Base-by-base conservation (phyloP, 2,888 invertebrate species). In the Pollenia labialis region DNA sequence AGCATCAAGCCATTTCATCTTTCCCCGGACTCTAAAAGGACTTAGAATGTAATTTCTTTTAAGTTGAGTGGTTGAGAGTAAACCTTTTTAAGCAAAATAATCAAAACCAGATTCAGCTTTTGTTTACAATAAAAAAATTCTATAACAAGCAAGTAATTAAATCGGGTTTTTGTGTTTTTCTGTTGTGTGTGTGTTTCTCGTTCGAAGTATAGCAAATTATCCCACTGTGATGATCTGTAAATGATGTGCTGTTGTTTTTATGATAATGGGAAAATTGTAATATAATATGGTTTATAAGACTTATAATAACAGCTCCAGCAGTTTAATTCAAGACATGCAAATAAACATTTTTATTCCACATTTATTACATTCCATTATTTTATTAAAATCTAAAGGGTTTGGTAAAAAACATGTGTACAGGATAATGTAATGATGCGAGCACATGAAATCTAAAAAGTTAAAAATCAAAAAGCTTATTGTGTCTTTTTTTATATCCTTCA, bases 271-370 rank as follows among this genome's bases (percentile, higher is more conserved):
- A 76, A 87, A 87, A 66, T 87, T 87, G 86, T 83, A 87, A 87
- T 83, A 76, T 87, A 87, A 87, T 87, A 87, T 83, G 86, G 76
- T 87, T 83, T 87, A 83, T 54, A 60, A 86, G 58, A 68, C 48
- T 32, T 71, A 69, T 62, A 69, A 71, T 54, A 76, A 69, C 69
- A 77, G 82, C 77, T 87, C 82, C 77, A 71, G 85, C 81, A 85
- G 84, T 75, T 77, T 46, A 54, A 74, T 72, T 81, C 68, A 23
- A 68, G 54, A 69, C 42, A 66, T 58, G 52, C 52, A 66, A 52
- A 74, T 64, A 42, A 18, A 77, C 16, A n/a, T 60, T n/a, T n/a
- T 9, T 14, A 52, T 54, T 66, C 12, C 4, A 62, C 16, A n/a
- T 64, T 23, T 44, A 60, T 62, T 69, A 4, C 60, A 69, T 69